Evolutionary conservation across 1,140 invertebrate species (phyloP).

Genomic region (Leptinotarsa undecemlineata): DNA sequence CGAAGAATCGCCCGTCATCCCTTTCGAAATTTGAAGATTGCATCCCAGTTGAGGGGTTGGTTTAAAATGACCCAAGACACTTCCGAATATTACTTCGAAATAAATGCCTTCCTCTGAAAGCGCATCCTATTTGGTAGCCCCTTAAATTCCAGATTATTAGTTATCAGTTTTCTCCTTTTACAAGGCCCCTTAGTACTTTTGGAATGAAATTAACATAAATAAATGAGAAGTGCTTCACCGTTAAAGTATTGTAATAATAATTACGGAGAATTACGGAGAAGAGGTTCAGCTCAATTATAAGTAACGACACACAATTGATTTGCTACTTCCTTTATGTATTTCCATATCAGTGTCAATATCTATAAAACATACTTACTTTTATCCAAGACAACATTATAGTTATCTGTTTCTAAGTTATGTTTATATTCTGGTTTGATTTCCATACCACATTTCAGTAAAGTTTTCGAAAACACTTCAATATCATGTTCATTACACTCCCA

Average conservation of each 20-base stretch:
- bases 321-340: too few species aligned
- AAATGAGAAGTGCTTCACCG: too few species aligned
- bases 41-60: too few species aligned
- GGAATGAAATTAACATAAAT: background rate
- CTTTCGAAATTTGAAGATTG: too few species aligned
- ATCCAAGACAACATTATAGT: background rate
- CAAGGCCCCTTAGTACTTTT: background rate
- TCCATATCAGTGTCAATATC: too few species aligned
- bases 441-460: conserved; percentile 12
- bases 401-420: conserved; percentile 15
- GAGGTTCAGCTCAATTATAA: too few species aligned
- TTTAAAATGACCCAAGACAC: too few species aligned
- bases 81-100: too few species aligned
- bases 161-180: background rate
- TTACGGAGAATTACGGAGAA: too few species aligned
- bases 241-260: too few species aligned
- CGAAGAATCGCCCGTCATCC: too few species aligned
- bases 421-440: background rate
- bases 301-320: too few species aligned
- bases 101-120: background rate
- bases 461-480: background rate
- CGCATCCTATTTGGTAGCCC: background rate
- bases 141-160: background rate
- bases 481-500: background rate
- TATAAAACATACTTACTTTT: background rate